phyloP scores from a whole-genome alignment of 2,113 vertebrate species.

The Narcine bancroftii region DNA sequence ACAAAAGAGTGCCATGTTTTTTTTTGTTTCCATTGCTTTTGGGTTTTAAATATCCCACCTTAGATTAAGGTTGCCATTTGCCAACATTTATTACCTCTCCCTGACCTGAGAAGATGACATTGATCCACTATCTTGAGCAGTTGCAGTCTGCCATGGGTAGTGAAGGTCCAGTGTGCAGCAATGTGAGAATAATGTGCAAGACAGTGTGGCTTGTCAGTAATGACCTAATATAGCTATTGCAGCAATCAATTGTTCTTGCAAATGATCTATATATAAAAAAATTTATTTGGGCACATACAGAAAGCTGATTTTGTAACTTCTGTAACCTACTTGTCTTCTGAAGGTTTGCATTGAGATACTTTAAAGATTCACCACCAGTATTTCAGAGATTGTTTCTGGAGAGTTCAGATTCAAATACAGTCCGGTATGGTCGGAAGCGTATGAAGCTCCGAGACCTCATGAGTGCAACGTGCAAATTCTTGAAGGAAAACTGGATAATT shows the following conservation, averaged over 20 bases:
- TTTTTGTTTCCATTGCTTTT: not conserved
- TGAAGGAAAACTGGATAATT: constrained; percentile 71
- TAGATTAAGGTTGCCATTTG: too few relatives aligned
- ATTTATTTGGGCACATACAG: not conserved
- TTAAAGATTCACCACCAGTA: constrained; percentile 74
- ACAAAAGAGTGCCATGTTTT: not conserved
- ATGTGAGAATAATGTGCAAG: not conserved
- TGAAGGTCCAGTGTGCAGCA: not conserved
- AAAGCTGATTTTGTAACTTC: not conserved
- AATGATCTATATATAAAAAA: not conserved
- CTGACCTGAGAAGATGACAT: not conserved
- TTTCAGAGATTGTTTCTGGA: constrained; percentile 93
- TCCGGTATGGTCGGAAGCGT: constrained; percentile 79
- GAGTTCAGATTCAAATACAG: constrained; percentile 74
- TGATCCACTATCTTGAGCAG: not conserved
- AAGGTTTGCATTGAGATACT: constrained; percentile 88
- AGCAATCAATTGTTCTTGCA: too few relatives aligned
- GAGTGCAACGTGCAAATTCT: constrained; percentile 83
- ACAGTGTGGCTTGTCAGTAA: not conserved
- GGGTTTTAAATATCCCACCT: not conserved
- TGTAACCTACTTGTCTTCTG: not conserved
- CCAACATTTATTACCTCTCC: not conserved
- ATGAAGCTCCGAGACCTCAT: constrained; percentile 96
- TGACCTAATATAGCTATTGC: too few relatives aligned
- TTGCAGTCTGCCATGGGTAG: not conserved